Base-by-base conservation (phyloP, 92 coral and sea anemone species). In the Epizoanthus ramosus region DNA sequence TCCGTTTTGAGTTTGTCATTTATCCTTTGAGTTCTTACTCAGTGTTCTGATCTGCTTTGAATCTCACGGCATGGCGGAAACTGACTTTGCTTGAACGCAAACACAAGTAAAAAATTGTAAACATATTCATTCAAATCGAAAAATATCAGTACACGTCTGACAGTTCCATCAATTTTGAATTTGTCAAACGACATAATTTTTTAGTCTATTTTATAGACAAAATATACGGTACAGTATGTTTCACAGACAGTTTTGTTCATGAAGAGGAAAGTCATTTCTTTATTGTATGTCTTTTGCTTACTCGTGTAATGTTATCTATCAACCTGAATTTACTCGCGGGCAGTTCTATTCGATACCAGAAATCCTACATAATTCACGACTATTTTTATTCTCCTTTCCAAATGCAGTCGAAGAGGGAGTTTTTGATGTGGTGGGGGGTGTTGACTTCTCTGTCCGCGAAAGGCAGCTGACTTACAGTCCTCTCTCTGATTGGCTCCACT, bases 401-500 rank as follows among this genome's bases (percentile, higher is more conserved):
- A 75, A 74, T 57, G 18, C 35, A 5, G 45, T 57, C n/a, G 80
- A 57, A 50, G 58, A 8, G 71, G 21, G 41, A 28, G 43, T 65
- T 16, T 63, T 24, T 31, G 31, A 28, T 28, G 39, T 17, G 33
- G 23, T 8, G 60, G 21, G 63, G 43, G 23, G 47, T 28, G 41
- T 57, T 33, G 15, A 28, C 24, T 75, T 57, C 37, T 75, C 54
- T 50, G 54, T 16, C 54, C 54, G 54, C 54, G 21, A 39, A 68
- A 76, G 43, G 37, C 71, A 61, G 59, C 71, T 41, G 82, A 61
- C 54, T 61, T 47, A 6, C 57, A 63, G 5, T 10, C 9, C 52
- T 18, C 13, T 19, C 57, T 37, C 58, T 77, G 71, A 77, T 77
- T 77, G 82, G 82, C 63, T 39, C 54, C 8, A 50, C 54, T 50